Base-by-base conservation (phyloP, 2,113 vertebrate species). In the Tiliqua scincoides region DNA sequence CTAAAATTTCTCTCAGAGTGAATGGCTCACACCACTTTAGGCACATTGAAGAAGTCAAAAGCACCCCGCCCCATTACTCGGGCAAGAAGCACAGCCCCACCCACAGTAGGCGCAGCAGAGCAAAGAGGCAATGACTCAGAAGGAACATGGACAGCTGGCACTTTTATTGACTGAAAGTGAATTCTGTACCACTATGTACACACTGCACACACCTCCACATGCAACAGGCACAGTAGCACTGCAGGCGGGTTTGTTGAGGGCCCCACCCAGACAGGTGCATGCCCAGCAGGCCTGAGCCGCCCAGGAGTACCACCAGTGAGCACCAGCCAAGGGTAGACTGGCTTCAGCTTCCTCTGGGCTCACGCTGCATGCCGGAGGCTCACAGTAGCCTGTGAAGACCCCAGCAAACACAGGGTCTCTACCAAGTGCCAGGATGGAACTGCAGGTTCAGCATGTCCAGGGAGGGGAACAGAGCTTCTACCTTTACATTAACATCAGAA, bases 131-230 rank as follows among this genome's bases (percentile, higher is more conserved):
- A 15, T 2, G 87, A 84, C 63, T 90, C 79, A 82, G 62, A 43
- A 71, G 85, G 88, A 57, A 88, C 88, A 82, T 92, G 86, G 84
- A 12, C 84, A 70, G 76, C 74, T 90, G 72, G 52, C 83, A 81
- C 85, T 85, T 93, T 89, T 88, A 88, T 86, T 89, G 89, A 43
- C 83, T 65, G 85, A 87, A 54, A 74, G 27, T 77, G 79, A 88
- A 43, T 76, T 32, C 35, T 25, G 43, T 48, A 48, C 77, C 87
- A 86, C 81, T 77, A 85, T 83, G 89, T 27, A 91, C 52, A 90
- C 75, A 62, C 75, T 43, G 74, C 43, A 76, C 84, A 90, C 37
- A 85, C 85, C 74, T 82, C 75, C 83, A 27, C 61, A 27, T 35
- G 84, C 86, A 85, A 85, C 80, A 89, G 85, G 82, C 61, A 90